phyloP scores from a whole-genome alignment of 2,797 vertebrate genomes.

The Betta splendens region DNA sequence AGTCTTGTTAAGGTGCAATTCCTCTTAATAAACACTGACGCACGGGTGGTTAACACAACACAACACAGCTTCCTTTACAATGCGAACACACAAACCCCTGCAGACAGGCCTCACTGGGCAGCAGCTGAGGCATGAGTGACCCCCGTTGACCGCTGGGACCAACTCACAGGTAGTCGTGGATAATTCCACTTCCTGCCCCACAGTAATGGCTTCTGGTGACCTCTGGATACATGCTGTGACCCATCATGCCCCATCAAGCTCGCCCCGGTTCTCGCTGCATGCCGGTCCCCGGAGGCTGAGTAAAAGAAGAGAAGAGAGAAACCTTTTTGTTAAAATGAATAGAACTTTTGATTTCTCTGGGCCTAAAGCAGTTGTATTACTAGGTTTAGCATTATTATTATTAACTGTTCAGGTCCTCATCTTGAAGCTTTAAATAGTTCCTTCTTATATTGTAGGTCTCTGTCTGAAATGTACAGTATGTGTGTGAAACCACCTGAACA shows the following conservation, averaged over 20 bases:
- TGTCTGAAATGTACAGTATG: slow-evolving; percentile 5
- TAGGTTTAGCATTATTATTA: no score
- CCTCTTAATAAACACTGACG: slow-evolving; percentile 41
- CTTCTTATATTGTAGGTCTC: neutral
- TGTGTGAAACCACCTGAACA: slow-evolving; percentile 18
- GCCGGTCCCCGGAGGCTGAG: slow-evolving; percentile 14
- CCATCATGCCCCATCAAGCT: slow-evolving; percentile 50
- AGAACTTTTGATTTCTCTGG: no score
- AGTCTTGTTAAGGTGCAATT: slow-evolving; percentile 41
- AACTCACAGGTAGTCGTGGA: slow-evolving; percentile 65
- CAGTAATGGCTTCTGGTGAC: slow-evolving; percentile 59
- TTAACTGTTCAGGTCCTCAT: neutral
- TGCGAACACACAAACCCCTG: neutral
- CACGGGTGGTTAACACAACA: neutral
- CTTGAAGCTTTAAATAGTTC: neutral
- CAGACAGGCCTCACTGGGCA: slow-evolving; percentile 48
- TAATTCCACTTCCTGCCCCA: slow-evolving; percentile 71
- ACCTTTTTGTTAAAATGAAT: no score
- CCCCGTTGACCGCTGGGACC: slow-evolving; percentile 43
- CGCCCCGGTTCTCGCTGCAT: slow-evolving; percentile 22
- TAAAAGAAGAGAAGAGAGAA: neutral
- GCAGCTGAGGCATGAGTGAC: slow-evolving; percentile 52
- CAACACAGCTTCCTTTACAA: slow-evolving; percentile 13
- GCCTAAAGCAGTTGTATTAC: no score
- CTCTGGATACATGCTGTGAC: slow-evolving; percentile 34